phyloP scores from a whole-genome alignment of 2,888 invertebrate species.

The Agrenia bidenticulata region DNA sequence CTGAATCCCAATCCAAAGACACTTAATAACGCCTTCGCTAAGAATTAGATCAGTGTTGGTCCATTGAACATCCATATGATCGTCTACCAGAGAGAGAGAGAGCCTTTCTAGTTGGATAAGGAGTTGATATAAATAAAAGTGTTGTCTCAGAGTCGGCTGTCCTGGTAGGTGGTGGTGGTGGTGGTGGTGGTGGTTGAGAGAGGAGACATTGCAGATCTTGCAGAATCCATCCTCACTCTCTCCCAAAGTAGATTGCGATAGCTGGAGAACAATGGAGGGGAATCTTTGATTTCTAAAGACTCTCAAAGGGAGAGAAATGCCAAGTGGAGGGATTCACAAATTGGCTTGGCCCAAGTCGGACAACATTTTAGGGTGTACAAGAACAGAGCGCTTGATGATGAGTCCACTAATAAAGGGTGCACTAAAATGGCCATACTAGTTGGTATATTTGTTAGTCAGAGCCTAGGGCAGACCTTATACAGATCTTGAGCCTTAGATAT shows the following conservation, averaged over 20 bases:
- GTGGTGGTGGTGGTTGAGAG: too few species aligned
- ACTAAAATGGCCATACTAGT: too few species aligned
- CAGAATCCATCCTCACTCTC: not conserved
- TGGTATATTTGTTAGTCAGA: too few species aligned
- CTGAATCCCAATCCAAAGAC: slow-evolving; percentile 30
- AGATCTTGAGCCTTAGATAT: too few species aligned
- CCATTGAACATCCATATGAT: slow-evolving; percentile 16
- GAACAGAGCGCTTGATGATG: too few species aligned
- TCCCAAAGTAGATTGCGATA: not conserved
- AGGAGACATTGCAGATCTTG: slow-evolving; percentile 8
- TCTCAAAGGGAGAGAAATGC: not conserved
- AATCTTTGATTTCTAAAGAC: slow-evolving; percentile 14
- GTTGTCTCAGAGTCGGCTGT: too few species aligned
- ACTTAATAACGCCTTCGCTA: slow-evolving; percentile 13
- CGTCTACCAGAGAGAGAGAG: too few species aligned
- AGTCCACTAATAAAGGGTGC: too few species aligned
- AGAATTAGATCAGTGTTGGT: slow-evolving; percentile 15
- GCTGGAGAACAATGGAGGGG: not conserved
- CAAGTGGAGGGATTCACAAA: not conserved
- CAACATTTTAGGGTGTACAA: too few species aligned
- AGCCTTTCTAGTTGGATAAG: not conserved
- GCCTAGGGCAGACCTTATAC: too few species aligned
- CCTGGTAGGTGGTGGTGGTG: too few species aligned
- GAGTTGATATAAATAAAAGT: not conserved
- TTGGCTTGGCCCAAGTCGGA: not conserved